Evolutionary conservation across 2,888 invertebrate genomes (phyloP).

Genomic region (Drosophila mimica): DNA sequence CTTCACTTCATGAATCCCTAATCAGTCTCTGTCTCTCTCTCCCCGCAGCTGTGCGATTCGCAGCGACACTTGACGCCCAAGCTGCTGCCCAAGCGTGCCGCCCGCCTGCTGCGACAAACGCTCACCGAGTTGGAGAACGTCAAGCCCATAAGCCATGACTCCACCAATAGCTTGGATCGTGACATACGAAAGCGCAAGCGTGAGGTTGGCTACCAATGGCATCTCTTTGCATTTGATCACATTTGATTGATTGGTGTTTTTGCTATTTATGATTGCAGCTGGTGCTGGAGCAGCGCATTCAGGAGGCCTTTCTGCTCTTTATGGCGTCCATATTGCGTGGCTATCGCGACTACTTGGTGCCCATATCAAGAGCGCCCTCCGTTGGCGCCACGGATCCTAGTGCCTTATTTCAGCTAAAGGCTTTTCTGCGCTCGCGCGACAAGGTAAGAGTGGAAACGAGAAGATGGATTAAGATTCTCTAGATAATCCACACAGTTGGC

Average conservation of each 20-base stretch:
- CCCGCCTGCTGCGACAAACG: constrained; percentile 91
- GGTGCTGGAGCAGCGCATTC: constrained; percentile 95
- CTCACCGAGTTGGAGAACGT: constrained; percentile 91
- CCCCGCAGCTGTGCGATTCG: constrained; percentile 91
- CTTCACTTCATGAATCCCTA: background rate
- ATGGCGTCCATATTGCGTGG: constrained; percentile 97
- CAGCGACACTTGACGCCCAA: constrained; percentile 93
- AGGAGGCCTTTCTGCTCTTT: constrained; percentile 98
- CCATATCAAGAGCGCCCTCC: constrained; percentile 97
- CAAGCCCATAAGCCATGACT: constrained; percentile 85
- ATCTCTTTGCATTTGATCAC: background rate
- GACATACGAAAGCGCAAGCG: constrained; percentile 93
- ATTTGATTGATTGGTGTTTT: background rate
- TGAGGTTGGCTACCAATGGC: constrained; percentile 85
- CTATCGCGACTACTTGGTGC: constrained; percentile 94
- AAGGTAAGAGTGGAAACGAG: constrained; percentile 86
- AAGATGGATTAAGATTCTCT: background rate
- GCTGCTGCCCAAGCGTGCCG: constrained; percentile 94
- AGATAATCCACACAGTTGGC: background rate
- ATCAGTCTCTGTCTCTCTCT: background rate
- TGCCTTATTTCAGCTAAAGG: constrained; percentile 96
- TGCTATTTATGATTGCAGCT: constrained; percentile 86
- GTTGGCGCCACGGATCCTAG: constrained; percentile 97
- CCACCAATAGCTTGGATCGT: constrained; percentile 90
- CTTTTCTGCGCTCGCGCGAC: constrained; percentile 94